Evolutionary conservation across 2,888 invertebrate species (phyloP), one percentile per base, ranked within the genome.

Genomic region (Zelleria hepariella): DNA sequence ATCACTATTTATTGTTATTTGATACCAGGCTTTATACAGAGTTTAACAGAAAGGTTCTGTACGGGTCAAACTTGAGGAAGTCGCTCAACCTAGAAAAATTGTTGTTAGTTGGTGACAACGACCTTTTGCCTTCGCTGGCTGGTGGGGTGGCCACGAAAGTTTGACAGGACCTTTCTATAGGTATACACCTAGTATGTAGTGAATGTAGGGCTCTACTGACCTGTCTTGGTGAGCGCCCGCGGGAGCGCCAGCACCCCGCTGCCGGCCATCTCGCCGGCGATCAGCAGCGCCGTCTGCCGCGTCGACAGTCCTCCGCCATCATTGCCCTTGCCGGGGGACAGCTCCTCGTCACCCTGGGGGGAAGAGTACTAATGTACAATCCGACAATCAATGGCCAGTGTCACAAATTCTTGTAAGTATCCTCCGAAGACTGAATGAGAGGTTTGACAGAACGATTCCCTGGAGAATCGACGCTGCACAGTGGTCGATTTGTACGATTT

Each of bases 241-340:
- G 94, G 94, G 32, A 94, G 78, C 0, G 93, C 93, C 63, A 94
- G 78, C n/a, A 93, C 91, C 0, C 94, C 94, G 67, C 92, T 92
- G 52, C 94, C 94, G 0, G 93, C 93, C 91, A 94, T 93, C 77
- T 93, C 93, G 0, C 93, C 93, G 0, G 91, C 91, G 52, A 94
- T 90, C 68, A 94, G 90, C 61, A 93, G 78, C 0, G 92, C 89
- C 0, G 93, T 91, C 62, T 91, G 83, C 61, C 68, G 70, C 62
- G 75, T 62, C 0, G 82, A 73, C 18, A 88, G 70, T 0, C 86
- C 77, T 1, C 65, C 75, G 1, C 65, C 21, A 10, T 58, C 66
- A 2, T 65, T 62, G 48, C 53, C 59, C 8, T 61, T 60, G 25
- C 55, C 25, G 51, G 49, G 32, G 5, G n/a, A 32, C 1, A 6